phyloP scores from a whole-genome alignment of 2,888 invertebrate species.

The Nemurella pictetii region DNA sequence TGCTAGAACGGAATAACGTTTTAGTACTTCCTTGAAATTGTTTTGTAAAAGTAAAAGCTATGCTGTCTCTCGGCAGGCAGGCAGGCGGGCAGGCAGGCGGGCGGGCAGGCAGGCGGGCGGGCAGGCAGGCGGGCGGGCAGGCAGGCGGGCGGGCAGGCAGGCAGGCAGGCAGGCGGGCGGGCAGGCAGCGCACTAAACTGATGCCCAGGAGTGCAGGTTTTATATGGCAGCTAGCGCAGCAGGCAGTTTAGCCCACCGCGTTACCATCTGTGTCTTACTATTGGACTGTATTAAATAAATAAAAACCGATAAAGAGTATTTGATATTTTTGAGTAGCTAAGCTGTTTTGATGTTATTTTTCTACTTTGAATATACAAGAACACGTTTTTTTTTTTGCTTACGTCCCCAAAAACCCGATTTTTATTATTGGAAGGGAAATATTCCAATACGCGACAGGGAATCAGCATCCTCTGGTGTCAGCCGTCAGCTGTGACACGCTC shows the following conservation, averaged over 20 bases:
- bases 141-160: too few species aligned
- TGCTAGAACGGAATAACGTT: neutral
- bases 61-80: too few species aligned
- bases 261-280: slow-evolving; percentile 17
- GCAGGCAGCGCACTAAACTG: neutral
- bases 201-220: neutral
- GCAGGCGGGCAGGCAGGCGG: too few species aligned
- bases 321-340: slow-evolving; percentile 26
- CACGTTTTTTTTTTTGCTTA: slow-evolving; percentile 25
- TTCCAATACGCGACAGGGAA: slow-evolving; percentile 20
- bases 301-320: slow-evolving; percentile 24
- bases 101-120: too few species aligned
- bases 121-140: too few species aligned
- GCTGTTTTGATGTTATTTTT: slow-evolving; percentile 17
- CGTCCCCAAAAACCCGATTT: slow-evolving; percentile 18
- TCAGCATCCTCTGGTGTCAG: neutral
- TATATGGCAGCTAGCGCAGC: neutral
- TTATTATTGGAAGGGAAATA: slow-evolving; percentile 23
- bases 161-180: too few species aligned
- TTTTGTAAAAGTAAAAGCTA: neutral
- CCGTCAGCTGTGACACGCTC: slow-evolving; percentile 20
- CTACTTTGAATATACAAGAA: slow-evolving; percentile 15
- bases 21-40: neutral
- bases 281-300: slow-evolving; percentile 27
- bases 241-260: neutral